Conservation (phyloP, 2,888 invertebrate genomes). For the Tenthredo scrophulariae region DNA sequence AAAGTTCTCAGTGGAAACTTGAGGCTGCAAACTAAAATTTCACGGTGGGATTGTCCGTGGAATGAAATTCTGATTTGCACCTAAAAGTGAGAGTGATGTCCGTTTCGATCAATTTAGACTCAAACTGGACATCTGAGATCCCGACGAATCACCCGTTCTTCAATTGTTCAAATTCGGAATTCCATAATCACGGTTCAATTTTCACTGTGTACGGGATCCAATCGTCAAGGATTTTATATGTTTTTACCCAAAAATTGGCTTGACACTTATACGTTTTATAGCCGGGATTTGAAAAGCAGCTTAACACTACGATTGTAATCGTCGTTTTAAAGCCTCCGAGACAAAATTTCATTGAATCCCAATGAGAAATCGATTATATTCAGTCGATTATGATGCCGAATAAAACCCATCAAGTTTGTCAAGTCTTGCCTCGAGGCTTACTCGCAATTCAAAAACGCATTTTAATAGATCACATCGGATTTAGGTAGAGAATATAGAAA, state of each 20-base stretch:
- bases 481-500: background rate
- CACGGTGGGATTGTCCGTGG: too few relatives aligned
- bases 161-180: background rate
- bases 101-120: too few relatives aligned
- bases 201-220: background rate
- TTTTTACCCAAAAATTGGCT: background rate
- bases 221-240: background rate
- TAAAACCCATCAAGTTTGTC: background rate
- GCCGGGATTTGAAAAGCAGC: background rate
- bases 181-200: background rate
- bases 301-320: background rate
- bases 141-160: too few relatives aligned
- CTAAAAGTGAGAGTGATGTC: too few relatives aligned
- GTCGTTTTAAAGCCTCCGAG: background rate
- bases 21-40: too few relatives aligned
- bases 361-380: background rate
- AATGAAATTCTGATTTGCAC: too few relatives aligned
- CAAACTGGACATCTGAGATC: background rate
- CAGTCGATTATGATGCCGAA: background rate
- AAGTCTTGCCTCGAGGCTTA: background rate
- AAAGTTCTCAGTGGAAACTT: too few relatives aligned
- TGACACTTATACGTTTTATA: background rate
- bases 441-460: background rate
- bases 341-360: background rate
- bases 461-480: background rate